Base-by-base conservation (phyloP, 2,888 invertebrate species). In the Phaonia tiefii region DNA sequence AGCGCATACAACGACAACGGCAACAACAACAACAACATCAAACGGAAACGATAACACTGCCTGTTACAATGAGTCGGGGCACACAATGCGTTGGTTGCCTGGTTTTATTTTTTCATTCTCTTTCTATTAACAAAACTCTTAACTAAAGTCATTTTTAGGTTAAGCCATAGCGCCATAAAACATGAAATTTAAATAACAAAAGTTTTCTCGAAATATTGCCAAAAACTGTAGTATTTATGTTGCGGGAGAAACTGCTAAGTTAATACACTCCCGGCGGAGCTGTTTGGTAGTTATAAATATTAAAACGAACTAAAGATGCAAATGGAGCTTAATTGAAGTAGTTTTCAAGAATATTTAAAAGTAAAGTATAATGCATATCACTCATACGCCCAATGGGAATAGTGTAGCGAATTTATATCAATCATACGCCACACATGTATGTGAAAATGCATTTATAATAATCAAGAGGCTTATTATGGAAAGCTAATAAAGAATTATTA, bases 141-240 rank as follows among this genome's bases (percentile, higher is more conserved):
- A 72, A 76, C 80, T 76, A 73, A 76, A 80, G 69, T 49, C 69
- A 70, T 72, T 79, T 79, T 67, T 73, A 76, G 73, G 73, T 76
- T 80, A 69, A 80, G 73, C 76, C 70, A 70, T 76, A 69, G 69
- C 80, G 54, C 70, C 46, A 66, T 69, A 78, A 75, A 81, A 75
- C 71, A 71, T 67, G 60, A 75, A 77, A 81, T 81, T 81, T 81
- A 81, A 81, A 81, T 81, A 81, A 81, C 80, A 81, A 81, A 81
- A 75, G 67, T 63, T 76, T 15, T 20, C 13, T 20, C 63, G 22
- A 63, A 63, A 63, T 63, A 63, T 42, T 39, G 42, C 63, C 63
- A 63, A 42, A 63, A 63, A 20, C 31, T 31, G 31, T 31, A 31
- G 31, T 31, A 31, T 31, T 31, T 31, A 39, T 7, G 37, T 1